Evolutionary conservation across 2,113 vertebrate genomes (phyloP), one percentile per base, ranked within the genome.

Genomic region (Phaethornis superciliosus): DNA sequence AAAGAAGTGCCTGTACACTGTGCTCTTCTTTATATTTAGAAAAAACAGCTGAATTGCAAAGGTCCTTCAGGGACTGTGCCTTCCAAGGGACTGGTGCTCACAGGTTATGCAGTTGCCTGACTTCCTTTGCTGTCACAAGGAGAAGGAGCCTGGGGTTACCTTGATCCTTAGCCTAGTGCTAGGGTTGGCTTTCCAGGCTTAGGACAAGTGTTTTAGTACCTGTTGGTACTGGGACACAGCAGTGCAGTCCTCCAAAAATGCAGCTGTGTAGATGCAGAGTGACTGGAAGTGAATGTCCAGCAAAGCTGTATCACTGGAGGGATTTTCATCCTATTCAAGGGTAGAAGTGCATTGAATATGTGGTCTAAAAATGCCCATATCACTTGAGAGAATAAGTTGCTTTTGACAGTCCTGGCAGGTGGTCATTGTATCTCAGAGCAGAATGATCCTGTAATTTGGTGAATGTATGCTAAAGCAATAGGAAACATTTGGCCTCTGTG

Each of bases 1-100:
- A 2, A 0, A 69, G 32, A 63, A 55, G 5, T 52, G 24, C 42
- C 67, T 32, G 5, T 7, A 15, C 0, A 0, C 33, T 54, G 26
- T 68, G 47, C 35, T 79, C 33, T 46, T 84, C 23, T 62, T 83
- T 70, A 62, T 78, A 30, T 84, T 85, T 46, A 76, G 26, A 76
- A 72, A 37, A 17, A 87, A 55, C 40, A 86, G 33, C 54, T 85
- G 32, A 92, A 82, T 82, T 76, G 4, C 46, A 82, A 69, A 63
- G 17, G 5, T 92, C 2, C 30, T 79, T 37, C 3, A 8, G 21
- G 51, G n/a, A 52, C 54, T 49, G 22, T 76, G n/a, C 55, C 23
- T 70, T 82, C 49, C 58, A 62, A 40, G n/a, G 12, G 9, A 22
- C 33, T 18, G 55, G 17, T 60, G 21, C 35, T 64, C 10, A 15